These are phyloP conservation scores for Bombus pyrosoma DNA, from an alignment of 1,140 invertebrate species.

Conservation along the genomic window DNA sequence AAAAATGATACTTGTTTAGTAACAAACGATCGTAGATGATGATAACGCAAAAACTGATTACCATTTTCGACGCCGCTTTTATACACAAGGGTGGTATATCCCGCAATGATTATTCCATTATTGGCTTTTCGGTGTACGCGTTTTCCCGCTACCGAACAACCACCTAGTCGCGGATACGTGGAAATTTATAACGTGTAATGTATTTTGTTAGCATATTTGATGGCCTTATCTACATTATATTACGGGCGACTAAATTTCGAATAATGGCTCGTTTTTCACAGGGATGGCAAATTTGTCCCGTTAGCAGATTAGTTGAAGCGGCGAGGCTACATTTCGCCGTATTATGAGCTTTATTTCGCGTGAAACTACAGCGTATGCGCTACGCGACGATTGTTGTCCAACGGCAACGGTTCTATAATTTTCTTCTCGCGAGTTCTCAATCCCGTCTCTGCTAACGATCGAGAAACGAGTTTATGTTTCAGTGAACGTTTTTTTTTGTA, in stretches of 20 bases:
- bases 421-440: not conserved
- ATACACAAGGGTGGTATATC: not conserved
- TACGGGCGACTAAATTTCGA: constrained; percentile 13
- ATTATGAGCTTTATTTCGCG: not conserved
- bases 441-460: not conserved
- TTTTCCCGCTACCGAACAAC: not conserved
- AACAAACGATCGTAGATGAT: not conserved
- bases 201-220: constrained; percentile 41
- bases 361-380: not conserved
- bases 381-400: not conserved
- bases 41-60: constrained; percentile 32
- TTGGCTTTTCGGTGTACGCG: not conserved
- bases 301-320: constrained; percentile 5
- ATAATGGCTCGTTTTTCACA: constrained; percentile 23
- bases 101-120: constrained; percentile 31
- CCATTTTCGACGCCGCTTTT: not conserved
- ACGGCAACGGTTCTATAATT: not conserved
- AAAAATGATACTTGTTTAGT: not conserved
- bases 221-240: constrained; percentile 24
- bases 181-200: constrained; percentile 33
- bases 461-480: too few relatives aligned
- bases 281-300: not conserved
- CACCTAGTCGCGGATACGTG: not conserved
- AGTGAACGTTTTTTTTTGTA: not conserved
- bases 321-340: not conserved